These are phyloP conservation scores for Eupsittula cactorum DNA, from an alignment of 2,113 vertebrate genomes.

Conservation along the genomic window DNA sequence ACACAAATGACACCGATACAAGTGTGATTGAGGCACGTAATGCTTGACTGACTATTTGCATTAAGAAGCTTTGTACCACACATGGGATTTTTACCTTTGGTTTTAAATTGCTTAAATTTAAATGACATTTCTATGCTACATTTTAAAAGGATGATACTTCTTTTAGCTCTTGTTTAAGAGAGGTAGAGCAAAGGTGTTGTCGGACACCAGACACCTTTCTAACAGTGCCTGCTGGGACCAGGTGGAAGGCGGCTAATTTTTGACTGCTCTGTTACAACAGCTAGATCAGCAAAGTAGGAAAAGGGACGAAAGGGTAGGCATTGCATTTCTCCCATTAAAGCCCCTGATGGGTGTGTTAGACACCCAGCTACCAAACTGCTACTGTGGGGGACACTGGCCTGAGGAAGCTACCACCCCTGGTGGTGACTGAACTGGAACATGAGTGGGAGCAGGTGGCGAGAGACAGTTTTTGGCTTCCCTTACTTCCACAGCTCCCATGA, in stretches of 20 bases:
- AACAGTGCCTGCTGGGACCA: neutral
- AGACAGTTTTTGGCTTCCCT: neutral
- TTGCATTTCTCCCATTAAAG: rapidly evolving
- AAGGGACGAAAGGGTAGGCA: rapidly evolving
- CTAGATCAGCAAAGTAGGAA: neutral
- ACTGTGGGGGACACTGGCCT: neutral
- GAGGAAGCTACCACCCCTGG: neutral
- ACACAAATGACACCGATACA: slow-evolving; percentile 30
- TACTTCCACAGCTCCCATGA: neutral
- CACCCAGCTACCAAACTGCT: neutral
- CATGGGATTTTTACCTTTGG: slow-evolving; percentile 11
- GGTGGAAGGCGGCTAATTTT: neutral
- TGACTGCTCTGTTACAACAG: neutral
- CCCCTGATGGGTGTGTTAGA: rapidly evolving
- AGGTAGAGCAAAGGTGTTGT: neutral
- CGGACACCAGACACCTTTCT: neutral
- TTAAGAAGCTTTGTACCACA: slow-evolving; percentile 20
- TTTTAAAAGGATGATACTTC: neutral
- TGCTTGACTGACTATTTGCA: slow-evolving; percentile 16
- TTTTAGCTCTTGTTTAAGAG: neutral
- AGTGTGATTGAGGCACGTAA: slow-evolving; percentile 20
- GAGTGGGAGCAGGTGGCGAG: neutral
- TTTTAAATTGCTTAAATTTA: slow-evolving; percentile 47
- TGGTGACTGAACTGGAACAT: rapidly evolving
- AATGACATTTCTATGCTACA: neutral